Base-by-base conservation (phyloP, 1,140 invertebrate species). In the Paracyclopina nana region DNA sequence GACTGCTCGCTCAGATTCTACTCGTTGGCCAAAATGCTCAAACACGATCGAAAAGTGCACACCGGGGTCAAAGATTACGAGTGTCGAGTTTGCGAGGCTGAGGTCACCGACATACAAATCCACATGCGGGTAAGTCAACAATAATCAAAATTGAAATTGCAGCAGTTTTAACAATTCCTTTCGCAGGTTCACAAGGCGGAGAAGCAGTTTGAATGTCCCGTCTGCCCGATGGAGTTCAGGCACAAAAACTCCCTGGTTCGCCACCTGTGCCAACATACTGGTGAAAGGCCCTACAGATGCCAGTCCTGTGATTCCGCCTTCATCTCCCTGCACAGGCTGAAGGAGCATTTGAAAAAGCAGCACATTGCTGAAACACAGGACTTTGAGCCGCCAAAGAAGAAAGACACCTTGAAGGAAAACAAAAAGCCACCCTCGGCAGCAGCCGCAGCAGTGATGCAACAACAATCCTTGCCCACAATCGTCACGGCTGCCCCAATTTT, bases 181-280 rank as follows among this genome's bases (percentile, higher is more conserved):
- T 48, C 4, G 11, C 16, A 48, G 45, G 45, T 48, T 12, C 45
- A 48, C 30, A 16, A 28, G 8, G 45, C 25, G 16, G 25, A 26
- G 16, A 48, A 48, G 11, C 14, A 26, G 8, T 29, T 28, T 14
- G 9, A 16, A 28, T 48, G 45, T 30, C 18, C 25, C 16, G 30
- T 16, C 22, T 48, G 45, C 14, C 25, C 45, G 25, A 24, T 48
- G 16, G 4, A 22, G 14, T 48, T 48, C 27, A 22, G 28, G 27
- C 45, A 86, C 60, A 80, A 83, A 62, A 86, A 85, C 60, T 78
- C 81, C 1, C 66, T 86, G 43, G 65, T 82, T 26, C 70, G 81
- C 1, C 83, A 87, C 63, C 73, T 76, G 53, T 77, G 78, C 64
- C 66, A 74, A 53, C 82, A 86, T 57, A 76, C 77, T 9, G 80